Evolutionary conservation across 1,140 invertebrate species (phyloP).

Genomic region (Meteorus sp.): DNA sequence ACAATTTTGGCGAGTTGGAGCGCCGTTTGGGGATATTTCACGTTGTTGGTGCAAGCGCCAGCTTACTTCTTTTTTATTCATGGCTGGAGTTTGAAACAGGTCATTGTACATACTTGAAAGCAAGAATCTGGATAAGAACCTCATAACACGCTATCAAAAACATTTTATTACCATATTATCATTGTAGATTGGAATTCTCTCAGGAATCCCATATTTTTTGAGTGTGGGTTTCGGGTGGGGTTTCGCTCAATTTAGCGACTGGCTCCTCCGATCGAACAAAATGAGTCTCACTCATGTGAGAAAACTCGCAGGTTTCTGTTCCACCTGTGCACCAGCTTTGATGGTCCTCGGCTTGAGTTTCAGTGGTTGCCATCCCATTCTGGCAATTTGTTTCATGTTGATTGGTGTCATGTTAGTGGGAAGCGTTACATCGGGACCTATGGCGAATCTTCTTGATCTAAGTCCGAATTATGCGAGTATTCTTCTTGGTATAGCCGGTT

Average conservation of each 20-base stretch:
- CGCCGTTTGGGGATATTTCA: constrained; percentile 83
- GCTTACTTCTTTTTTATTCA: constrained; percentile 83
- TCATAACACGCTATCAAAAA: background rate
- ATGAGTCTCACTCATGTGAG: constrained; percentile 66
- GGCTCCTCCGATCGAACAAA: constrained; percentile 62
- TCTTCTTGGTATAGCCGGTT: constrained; percentile 62
- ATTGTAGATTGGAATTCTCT: constrained; percentile 69
- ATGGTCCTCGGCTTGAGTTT: constrained; percentile 63
- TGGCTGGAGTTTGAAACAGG: constrained; percentile 76
- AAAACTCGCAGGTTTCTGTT: constrained; percentile 65
- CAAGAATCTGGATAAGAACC: background rate
- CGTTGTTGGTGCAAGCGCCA: constrained; percentile 80
- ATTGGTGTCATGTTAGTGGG: constrained; percentile 65
- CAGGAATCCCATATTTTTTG: constrained; percentile 68
- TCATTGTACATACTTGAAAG: too few relatives aligned
- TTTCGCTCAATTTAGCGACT: constrained; percentile 66
- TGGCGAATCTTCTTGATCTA: constrained; percentile 67
- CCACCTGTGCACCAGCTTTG: constrained; percentile 61
- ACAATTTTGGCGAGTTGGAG: constrained; percentile 76
- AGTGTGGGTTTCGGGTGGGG: constrained; percentile 65
- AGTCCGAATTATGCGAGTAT: constrained; percentile 72
- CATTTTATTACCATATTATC: constrained; percentile 20
- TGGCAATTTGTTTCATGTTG: constrained; percentile 65
- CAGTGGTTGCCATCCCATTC: constrained; percentile 64
- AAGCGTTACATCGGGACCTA: constrained; percentile 66